These are phyloP conservation scores for Pempheris klunzingeri DNA, from an alignment of 2,797 vertebrate genomes.

Conservation along the genomic window DNA sequence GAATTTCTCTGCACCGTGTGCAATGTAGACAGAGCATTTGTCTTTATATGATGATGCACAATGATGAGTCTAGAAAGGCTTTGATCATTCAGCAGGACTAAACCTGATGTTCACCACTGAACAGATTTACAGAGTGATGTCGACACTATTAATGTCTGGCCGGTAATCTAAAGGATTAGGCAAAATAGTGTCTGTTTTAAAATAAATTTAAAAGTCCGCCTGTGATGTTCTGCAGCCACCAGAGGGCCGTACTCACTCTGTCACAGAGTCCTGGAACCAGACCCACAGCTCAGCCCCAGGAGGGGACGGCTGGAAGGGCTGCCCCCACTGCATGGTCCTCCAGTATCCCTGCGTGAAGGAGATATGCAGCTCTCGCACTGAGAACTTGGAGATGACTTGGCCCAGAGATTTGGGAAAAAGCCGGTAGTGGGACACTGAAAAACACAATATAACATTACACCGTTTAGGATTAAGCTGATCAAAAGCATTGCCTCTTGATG, in stretches of 20 bases:
- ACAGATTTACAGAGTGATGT: background rate
- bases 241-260: slow-evolving; percentile 87
- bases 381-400: slow-evolving; percentile 94
- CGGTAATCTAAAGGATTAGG: background rate
- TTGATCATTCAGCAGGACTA: background rate
- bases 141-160: too few species aligned
- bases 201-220: background rate
- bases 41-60: background rate
- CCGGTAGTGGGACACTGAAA: slow-evolving; percentile 94
- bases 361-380: slow-evolving; percentile 94
- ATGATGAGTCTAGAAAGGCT: background rate
- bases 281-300: slow-evolving; percentile 97
- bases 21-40: background rate
- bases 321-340: slow-evolving; percentile 95
- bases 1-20: too few species aligned
- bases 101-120: background rate
- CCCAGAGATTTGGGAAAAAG: slow-evolving; percentile 97
- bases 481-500: background rate
- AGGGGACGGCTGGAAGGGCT: slow-evolving; percentile 92
- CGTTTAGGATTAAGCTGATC: background rate
- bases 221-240: slow-evolving; percentile 1
- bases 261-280: slow-evolving; percentile 95
- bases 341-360: slow-evolving; percentile 98
- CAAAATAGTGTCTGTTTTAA: background rate
- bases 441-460: slow-evolving; percentile 1